Evolutionary conservation across 2,113 vertebrate species (phyloP).

Genomic region (Laterallus jamaicensis): DNA sequence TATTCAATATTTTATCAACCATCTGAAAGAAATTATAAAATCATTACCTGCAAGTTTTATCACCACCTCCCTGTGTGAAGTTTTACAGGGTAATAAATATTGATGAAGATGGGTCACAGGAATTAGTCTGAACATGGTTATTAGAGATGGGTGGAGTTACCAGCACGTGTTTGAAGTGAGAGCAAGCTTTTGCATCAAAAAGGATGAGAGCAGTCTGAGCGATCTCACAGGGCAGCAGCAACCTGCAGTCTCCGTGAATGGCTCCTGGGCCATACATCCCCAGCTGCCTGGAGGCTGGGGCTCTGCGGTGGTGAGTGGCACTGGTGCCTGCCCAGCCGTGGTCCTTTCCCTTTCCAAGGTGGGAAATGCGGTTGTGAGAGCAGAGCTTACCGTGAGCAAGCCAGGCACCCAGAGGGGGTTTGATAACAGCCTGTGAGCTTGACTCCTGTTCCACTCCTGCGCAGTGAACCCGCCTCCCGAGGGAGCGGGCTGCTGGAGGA

Average conservation of each 20-base stretch:
- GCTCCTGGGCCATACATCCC: neutral
- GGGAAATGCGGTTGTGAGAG: neutral
- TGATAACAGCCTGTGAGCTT: neutral
- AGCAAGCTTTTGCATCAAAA: neutral
- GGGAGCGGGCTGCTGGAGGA: neutral
- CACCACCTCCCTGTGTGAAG: neutral
- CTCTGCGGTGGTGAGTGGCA: neutral
- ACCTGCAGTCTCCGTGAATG: neutral
- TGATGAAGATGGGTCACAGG: conserved; percentile 1
- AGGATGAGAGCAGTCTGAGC: neutral
- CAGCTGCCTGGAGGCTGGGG: neutral
- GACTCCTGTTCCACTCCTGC: neutral
- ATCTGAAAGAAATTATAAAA: conserved; percentile 38
- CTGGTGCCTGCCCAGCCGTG: accelerated
- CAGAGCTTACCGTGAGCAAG: neutral
- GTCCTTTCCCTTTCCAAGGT: neutral
- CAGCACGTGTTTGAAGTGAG: neutral
- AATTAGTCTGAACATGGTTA: neutral
- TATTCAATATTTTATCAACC: conserved; percentile 45
- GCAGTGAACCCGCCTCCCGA: neutral
- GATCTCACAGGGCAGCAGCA: neutral
- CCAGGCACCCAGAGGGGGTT: neutral
- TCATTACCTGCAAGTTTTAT: conserved; percentile 36
- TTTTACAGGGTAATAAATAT: conserved; percentile 37
- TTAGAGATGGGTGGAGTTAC: neutral